Evolutionary conservation across 2,888 invertebrate species (phyloP).

Genomic region (Aromia moschata): DNA sequence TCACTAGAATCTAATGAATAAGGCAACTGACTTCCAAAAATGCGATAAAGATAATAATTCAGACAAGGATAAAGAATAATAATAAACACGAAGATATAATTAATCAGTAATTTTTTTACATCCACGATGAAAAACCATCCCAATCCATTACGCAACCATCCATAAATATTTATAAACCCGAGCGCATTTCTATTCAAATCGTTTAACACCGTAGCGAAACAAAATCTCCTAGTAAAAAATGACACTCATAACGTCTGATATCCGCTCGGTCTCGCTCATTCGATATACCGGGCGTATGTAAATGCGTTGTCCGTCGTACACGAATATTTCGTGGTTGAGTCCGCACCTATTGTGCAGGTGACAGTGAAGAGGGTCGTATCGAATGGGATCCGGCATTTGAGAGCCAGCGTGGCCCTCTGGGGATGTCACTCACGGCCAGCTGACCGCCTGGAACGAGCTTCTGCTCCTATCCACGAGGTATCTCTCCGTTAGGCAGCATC

Average conservation of each 20-base stretch:
- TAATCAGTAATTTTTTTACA: too few species aligned
- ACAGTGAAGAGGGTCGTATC: conserved; percentile 59
- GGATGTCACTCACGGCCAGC: conserved; percentile 38
- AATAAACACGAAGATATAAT: too few species aligned
- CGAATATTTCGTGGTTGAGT: conserved; percentile 60
- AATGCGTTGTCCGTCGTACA: conserved; percentile 39
- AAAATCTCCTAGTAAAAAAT: conserved; percentile 21
- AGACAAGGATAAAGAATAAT: too few species aligned
- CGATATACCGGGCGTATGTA: conserved; percentile 26
- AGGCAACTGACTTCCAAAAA: too few species aligned
- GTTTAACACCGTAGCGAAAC: conserved; percentile 8
- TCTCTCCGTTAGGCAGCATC: not conserved
- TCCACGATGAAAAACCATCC: too few species aligned
- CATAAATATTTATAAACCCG: conserved; percentile 11
- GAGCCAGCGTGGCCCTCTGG: conserved; percentile 42
- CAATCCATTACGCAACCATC: conserved; percentile 10
- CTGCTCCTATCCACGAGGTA: conserved; percentile 28
- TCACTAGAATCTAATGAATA: too few species aligned
- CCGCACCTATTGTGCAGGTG: conserved; percentile 59
- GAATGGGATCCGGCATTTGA: conserved; percentile 51
- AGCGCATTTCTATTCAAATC: conserved; percentile 18
- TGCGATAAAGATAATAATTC: too few species aligned
- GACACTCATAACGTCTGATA: conserved; percentile 19
- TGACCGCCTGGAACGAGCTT: conserved; percentile 27
- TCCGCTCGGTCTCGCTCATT: conserved; percentile 13